Evolutionary conservation across 2,797 vertebrate species (phyloP).

Genomic region (Enteromius radiatus): DNA sequence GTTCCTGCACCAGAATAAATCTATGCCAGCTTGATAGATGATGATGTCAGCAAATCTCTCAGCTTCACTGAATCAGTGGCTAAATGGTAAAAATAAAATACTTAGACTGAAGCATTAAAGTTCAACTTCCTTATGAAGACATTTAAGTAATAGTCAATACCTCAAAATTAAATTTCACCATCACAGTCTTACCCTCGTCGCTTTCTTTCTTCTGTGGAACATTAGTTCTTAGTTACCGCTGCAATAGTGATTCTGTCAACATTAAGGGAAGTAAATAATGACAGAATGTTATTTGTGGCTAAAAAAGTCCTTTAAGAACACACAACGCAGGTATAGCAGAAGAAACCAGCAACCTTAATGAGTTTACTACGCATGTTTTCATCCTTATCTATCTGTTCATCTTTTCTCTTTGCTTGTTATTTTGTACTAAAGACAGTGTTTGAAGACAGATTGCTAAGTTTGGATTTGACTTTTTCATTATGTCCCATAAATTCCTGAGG

Average conservation of each 20-base stretch:
- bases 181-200: background rate
- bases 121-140: background rate
- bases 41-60: conserved; percentile 1
- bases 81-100: background rate
- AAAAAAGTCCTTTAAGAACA: too few species aligned
- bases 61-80: background rate
- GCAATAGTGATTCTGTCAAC: too few species aligned
- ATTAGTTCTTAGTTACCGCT: too few species aligned
- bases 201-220: too few species aligned
- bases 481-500: conserved; percentile 45
- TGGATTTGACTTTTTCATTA: conserved; percentile 36
- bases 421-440: conserved; percentile 27
- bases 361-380: conserved; percentile 1
- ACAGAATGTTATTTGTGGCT: too few species aligned
- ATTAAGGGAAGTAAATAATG: too few species aligned
- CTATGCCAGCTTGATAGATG: conserved; percentile 30
- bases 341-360: background rate
- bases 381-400: conserved; percentile 1
- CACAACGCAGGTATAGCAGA: background rate
- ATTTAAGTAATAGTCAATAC: background rate
- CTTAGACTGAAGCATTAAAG: background rate
- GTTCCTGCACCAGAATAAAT: conserved; percentile 16
- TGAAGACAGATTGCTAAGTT: conserved; percentile 15
- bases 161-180: background rate
- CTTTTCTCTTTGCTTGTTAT: conserved; percentile 21